Evolutionary conservation across 2,888 invertebrate species (phyloP), one percentile per base, ranked within the genome.

Genomic region (Heliconius aoede): DNA sequence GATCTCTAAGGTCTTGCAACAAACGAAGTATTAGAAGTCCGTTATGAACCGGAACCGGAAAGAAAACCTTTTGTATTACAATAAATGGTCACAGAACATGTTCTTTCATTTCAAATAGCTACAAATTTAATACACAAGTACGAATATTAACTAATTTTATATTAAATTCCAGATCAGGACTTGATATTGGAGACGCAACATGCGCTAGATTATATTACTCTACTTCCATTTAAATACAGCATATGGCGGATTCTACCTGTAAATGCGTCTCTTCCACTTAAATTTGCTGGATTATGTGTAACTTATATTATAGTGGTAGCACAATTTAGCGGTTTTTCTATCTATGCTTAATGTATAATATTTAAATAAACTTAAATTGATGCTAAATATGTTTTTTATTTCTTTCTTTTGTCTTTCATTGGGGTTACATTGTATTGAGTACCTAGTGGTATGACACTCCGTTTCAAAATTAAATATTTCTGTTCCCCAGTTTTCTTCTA

Each of bases 251-350:
- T 76, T 26, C 58, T 78, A 24, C 55, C 72, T 5, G 18, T 78
- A 9, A 18, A 78, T 62, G 15, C 73, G 13, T 61, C 76, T 2
- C 77, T 82, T 36, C 80, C 81, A 2, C 30, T 80, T 3, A 60
- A 72, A 4, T 40, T 80, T 1, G 30, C 79, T 15, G 72, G 74
- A 51, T 71, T 81, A 9, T 76, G 80, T 65, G 72, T 80, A 24
- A 78, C 76, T 46, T 80, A 81, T 24, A 78, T 79, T 64, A 81
- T 82, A 15, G 61, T 79, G 7, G 74, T 80, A 21, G 72, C 79
- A 13, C 82, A 82, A 30, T 76, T 80, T 58, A 77, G 32, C 32
- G 24, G 65, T 18, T 0, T 65, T 15, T 40, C 24, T 15, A 65
- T 40, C 7, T 26, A 40, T 65, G 36, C 36, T 18, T 65, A 65